Evolutionary conservation across 2,888 invertebrate genomes (phyloP), one percentile per base, ranked within the genome.

Genomic region (Lamproptera curius): DNA sequence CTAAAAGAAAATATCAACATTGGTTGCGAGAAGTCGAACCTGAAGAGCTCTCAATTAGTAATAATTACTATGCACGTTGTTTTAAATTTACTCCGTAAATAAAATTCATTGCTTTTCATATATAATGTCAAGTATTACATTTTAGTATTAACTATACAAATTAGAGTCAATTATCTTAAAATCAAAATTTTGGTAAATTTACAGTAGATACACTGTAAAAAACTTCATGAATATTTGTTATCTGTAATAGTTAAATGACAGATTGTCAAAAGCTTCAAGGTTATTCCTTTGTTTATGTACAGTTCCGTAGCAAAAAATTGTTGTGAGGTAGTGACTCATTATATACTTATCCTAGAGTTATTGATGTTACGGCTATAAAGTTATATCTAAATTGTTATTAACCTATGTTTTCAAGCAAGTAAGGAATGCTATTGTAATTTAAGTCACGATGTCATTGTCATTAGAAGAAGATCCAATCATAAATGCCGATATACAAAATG

Each of bases 391-490:
- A 10, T 33, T 5, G 11, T 23, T n/a, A 15, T 42, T 35, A 34
- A 10, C 0, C 8, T n/a, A 1, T 35, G 23, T 16, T 52, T 47
- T 16, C 39, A 39, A 31, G 11, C 13, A 41, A 42, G 42, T 43
- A 17, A 50, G 61, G 54, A 54, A 67, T 66, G 67, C 50, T 56
- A 40, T 41, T 53, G 42, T 57, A 59, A 51, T 31, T 42, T 62
- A 67, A 63, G 63, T 60, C 68, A 71, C 57, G 50, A 76, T 79
- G 85, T 73, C 84, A 56, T 72, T 71, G 49, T 62, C 74, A 52
- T 59, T 63, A 51, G 86, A 87, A 72, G 85, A 87, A 62, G 82
- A 74, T 64, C 78, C 83, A 50, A 82, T 84, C 54, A 74, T 85
- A 57, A 83, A 85, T 62, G 70, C 80, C 36, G 84, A 87, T 56